Evolutionary conservation across 2,797 vertebrate genomes (phyloP).

Genomic region (Helarctos malayanus): DNA sequence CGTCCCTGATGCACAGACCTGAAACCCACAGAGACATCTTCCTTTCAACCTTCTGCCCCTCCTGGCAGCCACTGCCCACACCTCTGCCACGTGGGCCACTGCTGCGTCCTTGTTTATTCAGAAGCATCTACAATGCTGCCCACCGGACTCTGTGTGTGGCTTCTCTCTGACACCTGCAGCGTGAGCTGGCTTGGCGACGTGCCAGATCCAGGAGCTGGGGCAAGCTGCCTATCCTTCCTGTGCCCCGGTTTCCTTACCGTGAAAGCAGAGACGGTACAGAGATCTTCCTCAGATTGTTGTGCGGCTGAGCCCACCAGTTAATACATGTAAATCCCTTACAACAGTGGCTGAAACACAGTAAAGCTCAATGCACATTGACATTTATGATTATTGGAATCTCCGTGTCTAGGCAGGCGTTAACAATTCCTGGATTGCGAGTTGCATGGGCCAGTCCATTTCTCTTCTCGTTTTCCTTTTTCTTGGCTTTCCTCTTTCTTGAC

Average conservation of each 20-base stretch:
- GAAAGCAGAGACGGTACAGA: neutral
- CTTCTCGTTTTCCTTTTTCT: neutral
- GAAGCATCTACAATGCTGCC: accelerated
- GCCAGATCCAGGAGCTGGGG: neutral
- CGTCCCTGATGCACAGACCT: accelerated
- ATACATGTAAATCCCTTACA: neutral
- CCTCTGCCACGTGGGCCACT: accelerated
- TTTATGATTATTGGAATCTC: neutral
- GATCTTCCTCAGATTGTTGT: accelerated
- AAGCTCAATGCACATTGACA: neutral
- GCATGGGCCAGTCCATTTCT: accelerated
- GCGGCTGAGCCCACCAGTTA: accelerated
- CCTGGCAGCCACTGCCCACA: accelerated
- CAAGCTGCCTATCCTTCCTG: neutral
- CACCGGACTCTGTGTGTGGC: accelerated
- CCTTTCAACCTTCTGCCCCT: neutral
- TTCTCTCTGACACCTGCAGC: neutral
- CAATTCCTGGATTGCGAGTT: neutral
- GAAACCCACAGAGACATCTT: accelerated
- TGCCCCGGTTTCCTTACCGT: neutral
- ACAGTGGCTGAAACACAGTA: accelerated
- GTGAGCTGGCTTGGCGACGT: neutral
- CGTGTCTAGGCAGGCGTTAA: neutral
- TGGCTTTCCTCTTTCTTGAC: neutral
- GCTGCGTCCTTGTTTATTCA: neutral